Percentiles rank a stretch among this genome's conserved stretches.
Conservation (phyloP, 2,888 invertebrate genomes). For the Drosophila demipolita region DNA sequence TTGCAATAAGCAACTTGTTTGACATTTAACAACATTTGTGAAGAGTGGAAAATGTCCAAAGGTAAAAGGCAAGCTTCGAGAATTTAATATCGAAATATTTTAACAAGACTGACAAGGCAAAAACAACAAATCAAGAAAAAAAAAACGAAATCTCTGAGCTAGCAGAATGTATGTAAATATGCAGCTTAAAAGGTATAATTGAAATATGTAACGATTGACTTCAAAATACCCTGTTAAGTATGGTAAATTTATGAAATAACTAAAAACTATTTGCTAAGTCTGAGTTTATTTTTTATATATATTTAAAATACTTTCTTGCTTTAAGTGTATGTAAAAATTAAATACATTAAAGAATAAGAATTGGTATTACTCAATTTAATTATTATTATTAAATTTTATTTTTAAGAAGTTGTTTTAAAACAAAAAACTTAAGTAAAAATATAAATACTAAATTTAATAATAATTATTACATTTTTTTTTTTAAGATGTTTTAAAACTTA, state of each 20-base stretch:
- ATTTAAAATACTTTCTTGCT: background rate
- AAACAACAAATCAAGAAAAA: constrained; percentile 3
- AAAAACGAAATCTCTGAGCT: constrained; percentile 24
- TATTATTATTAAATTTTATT: background rate
- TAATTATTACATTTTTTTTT: too few relatives aligned
- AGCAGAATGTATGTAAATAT: constrained; percentile 45
- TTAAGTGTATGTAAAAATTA: too few relatives aligned
- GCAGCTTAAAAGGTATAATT: background rate
- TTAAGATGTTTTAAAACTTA: too few relatives aligned
- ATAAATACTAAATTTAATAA: too few relatives aligned
- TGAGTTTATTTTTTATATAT: background rate
- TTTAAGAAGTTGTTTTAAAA: background rate
- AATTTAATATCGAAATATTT: constrained; percentile 72
- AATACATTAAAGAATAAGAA: too few relatives aligned
- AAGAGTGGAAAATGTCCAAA: constrained; percentile 12
- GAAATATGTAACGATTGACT: background rate
- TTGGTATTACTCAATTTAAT: background rate
- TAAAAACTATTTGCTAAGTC: background rate
- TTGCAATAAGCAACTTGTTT: constrained; percentile 52
- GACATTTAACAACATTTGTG: constrained; percentile 22
- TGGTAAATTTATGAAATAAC: background rate
- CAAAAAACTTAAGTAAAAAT: background rate
- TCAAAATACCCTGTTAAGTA: constrained; percentile 1
- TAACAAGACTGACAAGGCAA: constrained; percentile 35
- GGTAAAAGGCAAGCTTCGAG: constrained; percentile 15